Evolutionary conservation across 2,797 vertebrate species (phyloP), one percentile per base, ranked within the genome.

Genomic region (Hafferia zeledoni): DNA sequence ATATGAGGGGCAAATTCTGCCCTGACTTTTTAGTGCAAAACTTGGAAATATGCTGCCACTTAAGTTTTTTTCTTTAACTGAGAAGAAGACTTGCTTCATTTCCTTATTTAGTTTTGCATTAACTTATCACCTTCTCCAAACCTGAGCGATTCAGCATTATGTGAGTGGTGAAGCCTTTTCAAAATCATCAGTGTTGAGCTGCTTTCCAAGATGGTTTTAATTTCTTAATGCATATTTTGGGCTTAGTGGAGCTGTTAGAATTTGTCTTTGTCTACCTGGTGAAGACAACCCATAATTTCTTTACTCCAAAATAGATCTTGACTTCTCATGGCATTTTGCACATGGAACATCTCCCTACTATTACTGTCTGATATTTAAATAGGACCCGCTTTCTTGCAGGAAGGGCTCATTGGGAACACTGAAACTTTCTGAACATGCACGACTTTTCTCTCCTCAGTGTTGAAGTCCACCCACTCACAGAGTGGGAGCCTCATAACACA

Each of bases 271-370:
- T 92, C 93, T 96, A 79, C 74, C 77, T 59, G 55, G 41, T 61
- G 72, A 87, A 93, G 96, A 95, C 91, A 96, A 95, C 95, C 94
- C 70, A 9, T 95, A 95, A 95, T 96, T 96, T 96, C 77, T 93
- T 84, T 55, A 18, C 60, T 94, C 85, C 61, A 79, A 90, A 96
- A 95, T 96, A 96, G 92, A 89, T 47, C 88, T 67, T 93, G 91
- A 95, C 90, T 96, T 75, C 79, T 86, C 0, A 1, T 94, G 94
- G 77, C 90, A 94, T 96, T 96, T 96, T 90, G 93, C 86, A 84
- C 88, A 83, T 39, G 81, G 88, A 92, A 95, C 63, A 89, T 70
- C 70, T 95, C 92, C 83, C 90, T 89, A 1, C 88, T 94, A 79
- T 95, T 96, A 96, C 83, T 93, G 92, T 87, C 93, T 96, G 90